These are phyloP conservation scores for Steatocranus sp. DNA, from an alignment of 2,797 vertebrate genomes.

Conservation along the genomic window DNA sequence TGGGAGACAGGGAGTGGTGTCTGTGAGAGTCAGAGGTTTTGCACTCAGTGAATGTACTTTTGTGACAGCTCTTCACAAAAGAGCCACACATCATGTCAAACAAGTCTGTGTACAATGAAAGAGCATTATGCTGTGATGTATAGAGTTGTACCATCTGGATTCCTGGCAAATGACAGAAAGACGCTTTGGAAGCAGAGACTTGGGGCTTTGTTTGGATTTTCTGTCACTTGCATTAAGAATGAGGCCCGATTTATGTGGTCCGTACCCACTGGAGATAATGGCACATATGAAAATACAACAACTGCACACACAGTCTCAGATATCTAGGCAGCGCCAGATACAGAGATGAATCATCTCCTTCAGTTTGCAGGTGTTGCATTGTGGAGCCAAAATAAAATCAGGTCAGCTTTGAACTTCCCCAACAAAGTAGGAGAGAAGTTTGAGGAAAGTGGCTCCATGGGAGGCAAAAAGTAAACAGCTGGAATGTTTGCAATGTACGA, in stretches of 20 bases:
- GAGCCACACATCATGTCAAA: conserved; percentile 63
- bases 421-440: not conserved
- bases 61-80: conserved; percentile 65
- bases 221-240: conserved; percentile 34
- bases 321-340: conserved; percentile 21
- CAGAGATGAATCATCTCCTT: conserved; percentile 35
- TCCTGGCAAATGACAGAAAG: conserved; percentile 54
- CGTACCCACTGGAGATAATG: conserved; percentile 24
- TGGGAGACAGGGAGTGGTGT: conserved; percentile 55
- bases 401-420: conserved; percentile 35
- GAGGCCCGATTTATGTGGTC: conserved; percentile 42
- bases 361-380: conserved; percentile 41
- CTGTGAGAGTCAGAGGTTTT: conserved; percentile 42
- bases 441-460: not conserved
- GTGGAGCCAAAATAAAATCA: conserved; percentile 40
- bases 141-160: conserved; percentile 64
- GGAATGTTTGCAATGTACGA: conserved; percentile 20
- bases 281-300: conserved; percentile 29
- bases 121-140: conserved; percentile 64
- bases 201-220: conserved; percentile 41
- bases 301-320: conserved; percentile 14
- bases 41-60: conserved; percentile 67
- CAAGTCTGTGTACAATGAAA: conserved; percentile 60
- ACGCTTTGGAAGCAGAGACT: conserved; percentile 45
- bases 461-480: conserved; percentile 7